Evolutionary conservation across 2,888 invertebrate genomes (phyloP), one percentile per base, ranked within the genome.

Genomic region (Ashinkailepas kermadecensis): DNA sequence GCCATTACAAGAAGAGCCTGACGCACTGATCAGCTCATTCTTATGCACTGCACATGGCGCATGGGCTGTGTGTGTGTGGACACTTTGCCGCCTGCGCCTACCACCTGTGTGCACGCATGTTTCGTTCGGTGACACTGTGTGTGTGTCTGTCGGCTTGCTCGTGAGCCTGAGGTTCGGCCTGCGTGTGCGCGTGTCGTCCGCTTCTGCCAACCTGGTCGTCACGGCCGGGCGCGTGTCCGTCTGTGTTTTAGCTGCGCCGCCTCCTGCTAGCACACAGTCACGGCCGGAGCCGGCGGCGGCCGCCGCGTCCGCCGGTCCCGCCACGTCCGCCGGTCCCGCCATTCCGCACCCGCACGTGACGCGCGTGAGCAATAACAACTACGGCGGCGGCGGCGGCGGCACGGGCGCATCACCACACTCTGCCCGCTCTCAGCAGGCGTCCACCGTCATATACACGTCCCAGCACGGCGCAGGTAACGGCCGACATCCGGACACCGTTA

Each of bases 381-480:
- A 74, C 56, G 74, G 74, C 54, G 54, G 74, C 54, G 74, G 56
- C 74, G 56, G 39, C 18, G 78, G 74, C 23, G 78, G 80, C 25
- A 78, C 58, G 11, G 65, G 93, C 83, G 90, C 90, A 80, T 90
- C 91, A 83, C 92, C 93, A 0, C 93, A 93, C 86, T 92, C 94
- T 9, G 91, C 92, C 83, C 89, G 94, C 85, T 3, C 39, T 1
- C 11, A 21, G 13, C 92, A 93, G 85, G 93, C 93, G 8, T 93
- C 94, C 81, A 95, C 94, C 39, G 90, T 95, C 84, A 94, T 95
- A 86, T 95, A 95, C 88, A 94, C 94, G 85, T 93, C 93, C 78
- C 92, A 93, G 87, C 90, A 90, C 86, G 91, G 92, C 84, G 90
- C 91, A 87, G 92, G 92, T 89, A 90, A 88, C 59, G 59, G 59